A percentile compares a stretch with the other conserved stretches of the same genome.
Conservation (phyloP, 2,888 invertebrate genomes). For the Bruchidius siliquastri region DNA sequence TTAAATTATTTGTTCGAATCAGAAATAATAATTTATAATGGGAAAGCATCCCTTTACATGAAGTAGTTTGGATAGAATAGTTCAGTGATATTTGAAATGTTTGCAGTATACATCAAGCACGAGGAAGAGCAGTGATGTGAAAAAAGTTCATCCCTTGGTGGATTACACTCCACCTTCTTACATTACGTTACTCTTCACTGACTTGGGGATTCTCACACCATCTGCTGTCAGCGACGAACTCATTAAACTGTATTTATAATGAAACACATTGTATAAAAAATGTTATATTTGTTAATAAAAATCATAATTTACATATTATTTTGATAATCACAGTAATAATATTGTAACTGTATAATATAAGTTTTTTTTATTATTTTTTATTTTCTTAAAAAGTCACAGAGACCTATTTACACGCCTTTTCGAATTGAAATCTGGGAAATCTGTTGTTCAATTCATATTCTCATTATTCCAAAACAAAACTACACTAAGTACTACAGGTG, state of each 20-base stretch:
- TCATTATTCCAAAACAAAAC: neutral
- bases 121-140: slow-evolving; percentile 43
- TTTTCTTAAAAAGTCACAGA: neutral
- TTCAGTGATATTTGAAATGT: neutral
- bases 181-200: slow-evolving; percentile 89
- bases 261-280: neutral
- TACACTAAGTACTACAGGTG: neutral
- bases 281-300: neutral
- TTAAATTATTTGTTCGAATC: too few species aligned
- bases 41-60: too few species aligned
- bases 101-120: slow-evolving; percentile 53
- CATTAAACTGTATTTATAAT: slow-evolving; percentile 89
- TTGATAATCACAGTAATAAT: neutral
- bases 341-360: neutral
- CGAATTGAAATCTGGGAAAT: neutral
- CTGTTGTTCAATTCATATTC: neutral
- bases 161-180: slow-evolving; percentile 97
- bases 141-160: slow-evolving; percentile 77
- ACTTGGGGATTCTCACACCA: slow-evolving; percentile 92
- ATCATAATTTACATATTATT: neutral
- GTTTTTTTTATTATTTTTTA: neutral
- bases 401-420: neutral
- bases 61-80: too few species aligned
- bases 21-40: too few species aligned
- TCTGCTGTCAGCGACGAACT: slow-evolving; percentile 97